Evolutionary conservation across 2,113 vertebrate genomes (phyloP).

Genomic region (Theristicus caerulescens): DNA sequence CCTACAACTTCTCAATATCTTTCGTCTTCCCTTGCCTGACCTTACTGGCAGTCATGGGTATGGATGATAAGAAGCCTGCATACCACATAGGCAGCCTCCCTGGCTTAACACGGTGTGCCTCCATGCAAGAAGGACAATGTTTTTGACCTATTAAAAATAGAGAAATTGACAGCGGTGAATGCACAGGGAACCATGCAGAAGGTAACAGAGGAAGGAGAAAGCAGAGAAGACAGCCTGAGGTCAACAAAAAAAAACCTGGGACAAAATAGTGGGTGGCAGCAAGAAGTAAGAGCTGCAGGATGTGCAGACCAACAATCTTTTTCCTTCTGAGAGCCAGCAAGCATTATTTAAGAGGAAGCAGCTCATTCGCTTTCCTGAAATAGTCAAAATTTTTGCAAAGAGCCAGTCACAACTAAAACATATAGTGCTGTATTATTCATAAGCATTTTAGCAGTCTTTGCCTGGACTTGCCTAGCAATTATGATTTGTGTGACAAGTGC

Average conservation of each 20-base stretch:
- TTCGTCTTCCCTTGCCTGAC: neutral
- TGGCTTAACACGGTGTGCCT: neutral
- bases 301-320: neutral
- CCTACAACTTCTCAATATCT: neutral
- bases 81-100: neutral
- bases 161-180: neutral
- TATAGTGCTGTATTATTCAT: neutral
- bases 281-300: neutral
- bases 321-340: neutral
- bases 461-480: neutral
- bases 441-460: slow-evolving; percentile 10
- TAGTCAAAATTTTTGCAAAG: neutral
- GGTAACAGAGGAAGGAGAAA: neutral
- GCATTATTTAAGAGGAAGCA: neutral
- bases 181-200: neutral
- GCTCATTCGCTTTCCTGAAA: neutral
- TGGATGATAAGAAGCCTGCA: neutral
- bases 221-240: neutral
- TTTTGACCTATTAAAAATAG: neutral
- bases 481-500: neutral
- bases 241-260: neutral
- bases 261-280: neutral
- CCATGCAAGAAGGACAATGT: neutral
- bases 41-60: neutral
- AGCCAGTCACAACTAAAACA: neutral